Percentiles rank a stretch among this genome's conserved stretches.
Conservation (phyloP, 2,888 invertebrate species). For the Platerodrilus igneus region DNA sequence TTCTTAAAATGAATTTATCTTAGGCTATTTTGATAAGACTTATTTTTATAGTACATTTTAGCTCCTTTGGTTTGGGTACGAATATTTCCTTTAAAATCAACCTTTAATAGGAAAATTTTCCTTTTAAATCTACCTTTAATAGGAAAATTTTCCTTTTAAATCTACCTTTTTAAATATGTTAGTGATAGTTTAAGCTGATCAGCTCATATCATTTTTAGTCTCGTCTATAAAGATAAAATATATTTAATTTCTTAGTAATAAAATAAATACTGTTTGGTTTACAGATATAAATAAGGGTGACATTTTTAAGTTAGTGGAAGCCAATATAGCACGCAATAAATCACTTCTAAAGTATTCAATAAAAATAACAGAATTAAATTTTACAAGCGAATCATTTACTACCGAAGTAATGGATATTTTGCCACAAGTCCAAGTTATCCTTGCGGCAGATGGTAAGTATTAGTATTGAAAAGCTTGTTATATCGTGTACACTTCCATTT, state of each 20-base stretch:
- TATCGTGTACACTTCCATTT: no score
- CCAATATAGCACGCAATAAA: constrained; percentile 65
- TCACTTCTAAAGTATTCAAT: constrained; percentile 56
- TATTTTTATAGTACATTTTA: no score
- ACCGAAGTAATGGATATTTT: constrained; percentile 54
- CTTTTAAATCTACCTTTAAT: no score
- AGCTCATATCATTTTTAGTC: no score
- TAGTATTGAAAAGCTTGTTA: constrained; percentile 10
- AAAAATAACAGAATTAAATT: constrained; percentile 65
- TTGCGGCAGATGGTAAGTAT: constrained; percentile 78
- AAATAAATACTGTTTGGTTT: constrained; percentile 28
- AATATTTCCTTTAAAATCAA: no score
- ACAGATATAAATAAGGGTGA: constrained; percentile 72
- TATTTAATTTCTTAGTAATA: background rate
- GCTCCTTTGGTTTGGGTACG: no score
- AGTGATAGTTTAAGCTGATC: no score
- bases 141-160: no score
- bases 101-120: no score
- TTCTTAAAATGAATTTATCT: no score
- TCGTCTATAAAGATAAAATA: background rate
- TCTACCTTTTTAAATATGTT: no score
- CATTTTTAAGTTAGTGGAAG: constrained; percentile 66
- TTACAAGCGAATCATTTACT: constrained; percentile 58
- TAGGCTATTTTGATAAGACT: no score
- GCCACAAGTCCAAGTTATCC: constrained; percentile 58